phyloP scores from a whole-genome alignment of 1,140 invertebrate species.

The Drosophila sp. region DNA sequence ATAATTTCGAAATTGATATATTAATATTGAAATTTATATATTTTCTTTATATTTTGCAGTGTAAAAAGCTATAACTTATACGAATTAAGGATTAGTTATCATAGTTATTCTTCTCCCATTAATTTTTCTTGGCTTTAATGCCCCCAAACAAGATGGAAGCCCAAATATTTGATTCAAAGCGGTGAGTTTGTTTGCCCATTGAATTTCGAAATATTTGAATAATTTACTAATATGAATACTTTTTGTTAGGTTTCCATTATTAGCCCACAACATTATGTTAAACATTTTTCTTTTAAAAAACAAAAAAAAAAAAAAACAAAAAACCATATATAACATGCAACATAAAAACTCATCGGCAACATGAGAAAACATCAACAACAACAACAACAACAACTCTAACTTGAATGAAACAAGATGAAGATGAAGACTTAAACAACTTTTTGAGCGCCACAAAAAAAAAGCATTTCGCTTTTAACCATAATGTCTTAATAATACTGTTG shows the following conservation, averaged over 20 bases:
- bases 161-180: constrained; percentile 76
- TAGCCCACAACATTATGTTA: constrained; percentile 56
- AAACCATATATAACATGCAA: constrained; percentile 4
- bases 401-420: constrained; percentile 29
- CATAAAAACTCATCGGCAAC: constrained; percentile 31
- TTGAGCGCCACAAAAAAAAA: constrained; percentile 42
- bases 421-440: constrained; percentile 22
- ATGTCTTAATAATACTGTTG: constrained; percentile 75
- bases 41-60: constrained; percentile 51
- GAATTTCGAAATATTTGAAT: not conserved
- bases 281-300: constrained; percentile 40
- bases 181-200: constrained; percentile 38
- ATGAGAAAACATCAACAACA: constrained; percentile 28
- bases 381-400: constrained; percentile 44
- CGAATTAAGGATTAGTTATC: constrained; percentile 75
- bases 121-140: constrained; percentile 68
- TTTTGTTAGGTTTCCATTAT: constrained; percentile 64
- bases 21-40: not conserved
- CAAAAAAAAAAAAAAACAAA: not conserved
- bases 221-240: not conserved
- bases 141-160: constrained; percentile 51
- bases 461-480: constrained; percentile 50
- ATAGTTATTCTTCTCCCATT: constrained; percentile 66
- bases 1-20: not conserved
- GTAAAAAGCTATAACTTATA: constrained; percentile 76